Evolutionary conservation across 2,113 vertebrate species (phyloP).

Genomic region (Sialia sialis): DNA sequence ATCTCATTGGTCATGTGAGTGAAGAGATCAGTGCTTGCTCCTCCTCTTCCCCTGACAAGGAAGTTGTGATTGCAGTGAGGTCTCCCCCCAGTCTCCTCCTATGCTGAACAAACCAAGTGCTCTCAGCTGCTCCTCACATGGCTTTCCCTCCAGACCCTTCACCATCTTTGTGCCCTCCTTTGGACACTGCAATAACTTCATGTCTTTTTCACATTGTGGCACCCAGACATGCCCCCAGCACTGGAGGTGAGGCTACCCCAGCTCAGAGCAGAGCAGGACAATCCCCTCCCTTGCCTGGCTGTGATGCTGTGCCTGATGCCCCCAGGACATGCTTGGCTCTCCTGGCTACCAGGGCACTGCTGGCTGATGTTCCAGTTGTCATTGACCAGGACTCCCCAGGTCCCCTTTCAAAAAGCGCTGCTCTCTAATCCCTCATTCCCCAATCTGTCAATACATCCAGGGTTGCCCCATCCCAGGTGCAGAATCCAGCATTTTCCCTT

Average conservation of each 20-base stretch:
- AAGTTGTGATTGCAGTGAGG: neutral
- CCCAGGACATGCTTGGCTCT: neutral
- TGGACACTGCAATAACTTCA: fast-evolving
- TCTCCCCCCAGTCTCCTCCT: neutral
- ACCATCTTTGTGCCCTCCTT: neutral
- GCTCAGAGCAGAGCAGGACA: fast-evolving
- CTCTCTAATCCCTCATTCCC: neutral
- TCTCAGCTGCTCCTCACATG: fast-evolving
- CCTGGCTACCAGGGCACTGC: neutral
- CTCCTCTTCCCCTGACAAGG: fast-evolving
- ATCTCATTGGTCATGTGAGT: fast-evolving
- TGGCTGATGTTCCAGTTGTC: neutral
- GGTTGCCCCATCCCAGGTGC: too few species aligned
- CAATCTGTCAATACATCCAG: fast-evolving
- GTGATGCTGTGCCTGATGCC: fast-evolving
- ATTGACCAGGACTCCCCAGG: fast-evolving
- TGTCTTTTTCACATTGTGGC: fast-evolving
- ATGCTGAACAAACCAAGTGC: neutral
- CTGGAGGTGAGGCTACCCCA: fast-evolving
- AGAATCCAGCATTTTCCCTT: neutral
- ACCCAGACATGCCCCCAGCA: neutral
- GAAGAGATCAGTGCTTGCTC: neutral
- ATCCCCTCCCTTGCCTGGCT: fast-evolving
- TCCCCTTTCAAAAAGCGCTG: fast-evolving
- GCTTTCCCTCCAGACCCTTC: fast-evolving